Base-by-base conservation (phyloP, 2,888 invertebrate genomes). In the Oligia fasciuncula region DNA sequence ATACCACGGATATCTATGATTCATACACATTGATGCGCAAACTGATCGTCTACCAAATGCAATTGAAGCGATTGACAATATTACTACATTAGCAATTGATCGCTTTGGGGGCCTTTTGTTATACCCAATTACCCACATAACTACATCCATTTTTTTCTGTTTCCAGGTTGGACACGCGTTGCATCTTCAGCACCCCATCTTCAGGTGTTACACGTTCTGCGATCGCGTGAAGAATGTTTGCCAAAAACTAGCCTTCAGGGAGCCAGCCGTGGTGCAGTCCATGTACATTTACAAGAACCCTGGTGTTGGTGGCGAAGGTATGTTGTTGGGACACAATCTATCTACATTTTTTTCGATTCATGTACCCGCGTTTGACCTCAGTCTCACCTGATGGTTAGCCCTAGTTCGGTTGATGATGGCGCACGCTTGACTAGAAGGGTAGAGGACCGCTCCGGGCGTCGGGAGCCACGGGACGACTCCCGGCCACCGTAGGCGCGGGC, bases 201-300 rank as follows among this genome's bases (percentile, higher is more conserved):
- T 99, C 95, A 97, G 98, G 90, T 98, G 98, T 89, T 97, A 98
- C 86, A 98, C 99, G 0, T 99, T 99, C 93, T 98, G 98, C 92
- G 98, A 98, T 84, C 98, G 98, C 87, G 98, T 99, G 17, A 98
- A 98, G 94, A 97, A 98, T 78, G 96, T 98, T 8, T 98, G 98
- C 83, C 97, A 97, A 89, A 97, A 98, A 87, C 94, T 99, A 19
- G 98, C 98, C 6, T 97, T 98, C 82, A 95, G 97, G 77, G 98
- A 98, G 65, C 99, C 99, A 0, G 98, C 98, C 0, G 97, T 99
- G 0, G 98, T 98, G 2, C 99, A 99, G 93, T 99, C 99, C 96
- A 99, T 99, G 99, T 99, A 99, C 92, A 99, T 99, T 84, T 99
- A 99, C 94, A 99, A 99, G 97, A 99, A 99, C 96, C 99, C 99